Conservation (phyloP, 2,113 vertebrate species). For the Poeciliopsis occidentalis region DNA sequence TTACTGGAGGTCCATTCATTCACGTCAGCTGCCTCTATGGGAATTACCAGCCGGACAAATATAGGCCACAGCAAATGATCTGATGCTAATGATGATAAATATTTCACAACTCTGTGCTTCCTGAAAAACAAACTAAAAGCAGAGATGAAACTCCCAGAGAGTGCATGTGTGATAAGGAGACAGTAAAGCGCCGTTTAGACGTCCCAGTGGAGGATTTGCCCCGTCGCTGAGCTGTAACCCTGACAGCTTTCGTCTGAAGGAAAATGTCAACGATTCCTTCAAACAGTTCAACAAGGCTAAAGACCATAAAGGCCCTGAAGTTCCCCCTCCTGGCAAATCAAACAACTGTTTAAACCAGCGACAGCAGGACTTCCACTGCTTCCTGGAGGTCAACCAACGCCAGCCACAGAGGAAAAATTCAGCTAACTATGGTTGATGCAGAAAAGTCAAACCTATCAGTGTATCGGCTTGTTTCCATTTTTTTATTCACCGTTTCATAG, state of each 20-base stretch:
- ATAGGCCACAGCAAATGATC: slow-evolving; percentile 15
- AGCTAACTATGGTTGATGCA: not conserved
- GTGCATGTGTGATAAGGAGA: not conserved
- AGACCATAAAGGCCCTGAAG: slow-evolving; percentile 23
- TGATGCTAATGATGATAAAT: slow-evolving; percentile 27
- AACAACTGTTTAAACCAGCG: slow-evolving; percentile 5
- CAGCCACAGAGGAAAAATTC: not conserved
- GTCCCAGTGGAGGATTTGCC: slow-evolving; percentile 23
- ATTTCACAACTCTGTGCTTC: slow-evolving; percentile 31
- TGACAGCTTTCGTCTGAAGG: slow-evolving; percentile 35
- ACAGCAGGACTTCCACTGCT: not conserved
- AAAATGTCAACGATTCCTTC: slow-evolving; percentile 54
- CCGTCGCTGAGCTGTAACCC: slow-evolving; percentile 24
- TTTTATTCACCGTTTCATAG: too few relatives aligned
- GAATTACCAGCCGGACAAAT: slow-evolving; percentile 24
- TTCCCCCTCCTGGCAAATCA: not conserved
- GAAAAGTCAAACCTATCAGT: too few relatives aligned
- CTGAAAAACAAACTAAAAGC: slow-evolving; percentile 31
- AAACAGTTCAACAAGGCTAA: slow-evolving; percentile 31
- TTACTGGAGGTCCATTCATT: slow-evolving; percentile 1
- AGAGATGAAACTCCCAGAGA: slow-evolving; percentile 8
- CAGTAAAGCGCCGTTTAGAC: slow-evolving; percentile 24
- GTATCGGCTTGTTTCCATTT: too few relatives aligned
- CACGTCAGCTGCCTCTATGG: not conserved
- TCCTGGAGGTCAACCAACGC: not conserved